Conservation (phyloP, 2,797 vertebrate genomes). For the Mormyrus hasselquistii region DNA sequence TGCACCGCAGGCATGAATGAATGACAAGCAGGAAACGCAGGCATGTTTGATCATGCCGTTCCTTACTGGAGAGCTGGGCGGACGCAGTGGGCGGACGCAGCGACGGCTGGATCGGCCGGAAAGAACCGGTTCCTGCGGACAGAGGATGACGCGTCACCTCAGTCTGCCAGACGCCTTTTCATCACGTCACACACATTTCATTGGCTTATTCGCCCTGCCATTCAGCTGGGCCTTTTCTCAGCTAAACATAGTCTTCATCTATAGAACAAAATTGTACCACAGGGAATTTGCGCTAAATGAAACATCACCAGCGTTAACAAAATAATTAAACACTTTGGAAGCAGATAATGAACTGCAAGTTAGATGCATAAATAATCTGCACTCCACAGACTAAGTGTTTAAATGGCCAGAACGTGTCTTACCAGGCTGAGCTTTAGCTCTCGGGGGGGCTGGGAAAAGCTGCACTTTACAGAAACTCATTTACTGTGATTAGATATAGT, state of each 20-base stretch:
- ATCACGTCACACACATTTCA: not conserved
- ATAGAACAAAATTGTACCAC: not conserved
- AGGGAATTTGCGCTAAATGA: not conserved
- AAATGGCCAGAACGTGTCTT: not conserved
- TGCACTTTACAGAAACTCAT: not conserved
- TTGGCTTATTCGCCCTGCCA: not conserved
- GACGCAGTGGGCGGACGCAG: conserved; percentile 63
- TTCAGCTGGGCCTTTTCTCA: not conserved
- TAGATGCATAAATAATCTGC: not conserved
- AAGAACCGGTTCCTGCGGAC: conserved; percentile 84
- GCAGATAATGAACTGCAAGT: not conserved
- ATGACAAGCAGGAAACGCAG: not conserved
- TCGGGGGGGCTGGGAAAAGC: not conserved
- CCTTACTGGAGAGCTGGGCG: conserved; percentile 82
- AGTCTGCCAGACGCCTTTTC: not conserved
- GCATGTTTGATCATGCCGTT: not conserved
- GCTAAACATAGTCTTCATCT: not conserved
- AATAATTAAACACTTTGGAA: not conserved
- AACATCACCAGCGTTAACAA: not conserved
- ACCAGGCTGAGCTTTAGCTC: not conserved
- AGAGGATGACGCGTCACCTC: conserved; percentile 28
- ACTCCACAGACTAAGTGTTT: not conserved
- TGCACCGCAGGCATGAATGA: not conserved
- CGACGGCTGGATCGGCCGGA: conserved; percentile 88
- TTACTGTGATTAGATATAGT: not conserved